Conservation (phyloP, 2,888 invertebrate genomes). For the Eilema griseolum region DNA sequence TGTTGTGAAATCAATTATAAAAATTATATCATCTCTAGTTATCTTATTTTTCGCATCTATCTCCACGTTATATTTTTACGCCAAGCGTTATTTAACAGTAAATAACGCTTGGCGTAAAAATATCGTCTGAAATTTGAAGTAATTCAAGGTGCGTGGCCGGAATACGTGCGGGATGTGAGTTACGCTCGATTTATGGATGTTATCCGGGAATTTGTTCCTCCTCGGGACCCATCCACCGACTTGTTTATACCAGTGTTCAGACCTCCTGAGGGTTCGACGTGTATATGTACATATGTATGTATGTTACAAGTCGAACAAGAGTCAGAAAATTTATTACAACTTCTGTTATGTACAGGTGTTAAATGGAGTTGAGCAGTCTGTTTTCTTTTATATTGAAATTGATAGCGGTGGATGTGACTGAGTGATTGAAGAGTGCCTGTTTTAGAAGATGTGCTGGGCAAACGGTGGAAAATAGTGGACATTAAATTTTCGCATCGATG, state of each 20-base stretch:
- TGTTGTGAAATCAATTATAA: too few species aligned
- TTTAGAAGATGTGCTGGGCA: neutral
- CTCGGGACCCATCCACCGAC: slow-evolving; percentile 41
- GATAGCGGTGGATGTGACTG: neutral
- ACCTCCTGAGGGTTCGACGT: slow-evolving; percentile 29
- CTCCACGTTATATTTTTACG: slow-evolving; percentile 49
- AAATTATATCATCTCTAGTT: neutral
- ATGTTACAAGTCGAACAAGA: slow-evolving; percentile 22
- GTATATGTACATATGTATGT: slow-evolving; percentile 19
- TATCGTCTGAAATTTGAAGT: slow-evolving; percentile 55
- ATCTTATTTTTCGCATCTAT: slow-evolving; percentile 27
- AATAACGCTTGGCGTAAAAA: slow-evolving; percentile 52
- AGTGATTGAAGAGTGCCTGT: neutral
- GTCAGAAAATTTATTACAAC: slow-evolving; percentile 15
- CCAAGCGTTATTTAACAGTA: too few species aligned
- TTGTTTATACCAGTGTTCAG: slow-evolving; percentile 51
- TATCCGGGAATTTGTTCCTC: slow-evolving; percentile 57
- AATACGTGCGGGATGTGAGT: slow-evolving; percentile 53
- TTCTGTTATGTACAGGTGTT: slow-evolving; percentile 13
- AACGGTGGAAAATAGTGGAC: neutral
- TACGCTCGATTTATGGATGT: slow-evolving; percentile 61
- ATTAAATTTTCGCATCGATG: neutral
- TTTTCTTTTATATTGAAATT: slow-evolving; percentile 5
- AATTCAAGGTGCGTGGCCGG: slow-evolving; percentile 59
- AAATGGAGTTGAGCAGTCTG: slow-evolving; percentile 9